Evolutionary conservation across 2,113 vertebrate genomes (phyloP).

Genomic region (Trogon melanurus): DNA sequence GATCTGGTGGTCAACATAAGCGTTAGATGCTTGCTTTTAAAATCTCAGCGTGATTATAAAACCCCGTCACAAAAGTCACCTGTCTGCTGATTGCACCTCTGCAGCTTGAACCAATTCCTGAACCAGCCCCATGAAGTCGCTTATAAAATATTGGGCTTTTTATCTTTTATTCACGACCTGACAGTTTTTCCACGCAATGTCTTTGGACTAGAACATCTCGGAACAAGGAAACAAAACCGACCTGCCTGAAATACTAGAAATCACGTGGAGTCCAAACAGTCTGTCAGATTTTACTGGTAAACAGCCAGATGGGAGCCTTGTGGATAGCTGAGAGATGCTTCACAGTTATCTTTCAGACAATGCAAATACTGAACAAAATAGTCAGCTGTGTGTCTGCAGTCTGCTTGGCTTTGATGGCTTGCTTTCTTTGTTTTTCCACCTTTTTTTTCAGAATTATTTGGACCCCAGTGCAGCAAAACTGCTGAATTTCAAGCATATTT

Average conservation of each 20-base stretch:
- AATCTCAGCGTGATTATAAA: neutral
- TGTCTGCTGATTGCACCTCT: neutral
- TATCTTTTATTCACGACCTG: slow-evolving; percentile 11
- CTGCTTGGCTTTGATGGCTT: neutral
- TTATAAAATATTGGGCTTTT: neutral
- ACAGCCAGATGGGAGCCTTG: neutral
- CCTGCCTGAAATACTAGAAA: neutral
- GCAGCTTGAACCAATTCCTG: neutral
- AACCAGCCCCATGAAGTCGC: neutral
- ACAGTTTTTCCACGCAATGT: neutral
- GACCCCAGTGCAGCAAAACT: neutral
- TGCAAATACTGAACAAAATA: neutral
- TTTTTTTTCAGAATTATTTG: neutral
- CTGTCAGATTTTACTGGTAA: neutral
- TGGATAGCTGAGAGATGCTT: neutral
- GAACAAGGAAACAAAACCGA: neutral
- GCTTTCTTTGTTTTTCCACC: neutral
- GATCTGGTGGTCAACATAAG: neutral
- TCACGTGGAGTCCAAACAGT: neutral
- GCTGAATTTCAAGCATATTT: neutral
- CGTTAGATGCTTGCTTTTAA: neutral
- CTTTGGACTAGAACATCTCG: neutral
- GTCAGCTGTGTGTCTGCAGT: neutral
- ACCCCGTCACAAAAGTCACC: rapidly evolving
- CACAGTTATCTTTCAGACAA: neutral